A percentile compares a stretch with the other conserved stretches of the same genome.
phyloP scores from a whole-genome alignment of 2,113 vertebrate genomes.

The Syrmaticus mikado region DNA sequence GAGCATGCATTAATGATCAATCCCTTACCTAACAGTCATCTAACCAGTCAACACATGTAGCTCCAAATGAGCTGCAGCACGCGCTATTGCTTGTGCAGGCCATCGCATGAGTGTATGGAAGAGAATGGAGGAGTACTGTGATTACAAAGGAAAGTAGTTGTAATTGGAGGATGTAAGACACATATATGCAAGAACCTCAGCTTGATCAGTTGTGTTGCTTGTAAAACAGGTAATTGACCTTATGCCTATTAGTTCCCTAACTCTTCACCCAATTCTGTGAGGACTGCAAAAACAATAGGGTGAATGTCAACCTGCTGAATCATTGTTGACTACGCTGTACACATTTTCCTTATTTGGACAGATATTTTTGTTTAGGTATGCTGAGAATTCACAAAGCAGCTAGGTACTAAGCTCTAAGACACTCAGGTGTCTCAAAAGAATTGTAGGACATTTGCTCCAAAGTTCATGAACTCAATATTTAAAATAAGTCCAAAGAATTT shows the following conservation, averaged over 20 bases:
- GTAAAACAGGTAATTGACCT: conserved; percentile 19
- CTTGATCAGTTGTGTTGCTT: neutral
- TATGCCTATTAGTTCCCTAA: conserved; percentile 12
- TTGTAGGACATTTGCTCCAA: neutral
- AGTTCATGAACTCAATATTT: conserved; percentile 23
- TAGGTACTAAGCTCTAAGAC: neutral
- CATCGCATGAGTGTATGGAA: neutral
- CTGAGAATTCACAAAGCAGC: neutral
- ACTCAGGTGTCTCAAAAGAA: conserved; percentile 5
- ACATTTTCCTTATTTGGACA: conserved; percentile 33
- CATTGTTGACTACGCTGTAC: conserved; percentile 26
- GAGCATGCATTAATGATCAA: neutral
- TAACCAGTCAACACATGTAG: neutral
- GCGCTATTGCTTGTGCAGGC: neutral
- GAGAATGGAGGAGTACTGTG: neutral
- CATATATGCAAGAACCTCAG: neutral
- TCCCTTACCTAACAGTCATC: neutral
- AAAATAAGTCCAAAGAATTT: conserved; percentile 27
- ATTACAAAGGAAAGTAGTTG: neutral
- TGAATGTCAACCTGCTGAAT: conserved; percentile 46
- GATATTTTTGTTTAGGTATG: conserved; percentile 50
- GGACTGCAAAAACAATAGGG: conserved; percentile 8
- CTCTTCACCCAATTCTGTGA: neutral
- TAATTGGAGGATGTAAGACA: neutral
- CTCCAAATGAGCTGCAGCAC: neutral